A percentile compares a stretch with the other conserved stretches of the same genome.
Conservation (phyloP, 2,797 vertebrate genomes). For the Pipistrellus nathusii region DNA sequence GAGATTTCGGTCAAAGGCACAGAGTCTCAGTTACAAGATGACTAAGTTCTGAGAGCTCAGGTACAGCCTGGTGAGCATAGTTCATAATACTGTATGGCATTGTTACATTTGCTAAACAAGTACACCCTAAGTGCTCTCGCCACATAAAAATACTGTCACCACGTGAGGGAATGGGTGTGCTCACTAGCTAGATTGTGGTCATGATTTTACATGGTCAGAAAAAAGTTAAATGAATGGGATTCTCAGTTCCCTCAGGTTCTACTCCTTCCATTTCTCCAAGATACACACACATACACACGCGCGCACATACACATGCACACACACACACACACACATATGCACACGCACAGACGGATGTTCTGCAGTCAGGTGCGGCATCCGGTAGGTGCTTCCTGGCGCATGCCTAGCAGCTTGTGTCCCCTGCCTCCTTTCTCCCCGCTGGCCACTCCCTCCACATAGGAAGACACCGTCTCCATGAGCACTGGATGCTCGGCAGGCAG, state of each 20-base stretch:
- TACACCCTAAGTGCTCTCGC: background rate
- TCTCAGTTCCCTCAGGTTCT: background rate
- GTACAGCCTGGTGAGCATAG: background rate
- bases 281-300: no score
- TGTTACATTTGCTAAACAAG: background rate
- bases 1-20: background rate
- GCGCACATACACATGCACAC: no score
- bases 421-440: background rate
- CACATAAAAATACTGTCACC: background rate
- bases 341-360: background rate
- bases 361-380: background rate
- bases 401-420: background rate
- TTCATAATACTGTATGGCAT: background rate
- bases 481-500: background rate
- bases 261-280: background rate
- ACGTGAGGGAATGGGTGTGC: background rate
- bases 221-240: background rate
- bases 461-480: background rate
- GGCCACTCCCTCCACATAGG: background rate
- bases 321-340: no score
- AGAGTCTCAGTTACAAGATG: background rate
- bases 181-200: background rate
- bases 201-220: background rate
- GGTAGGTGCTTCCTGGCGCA: background rate
- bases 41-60: background rate